A percentile compares a stretch with the other conserved stretches of the same genome.
phyloP scores from a whole-genome alignment of 1,140 invertebrate genomes.

The Drosophila persimilis region DNA sequence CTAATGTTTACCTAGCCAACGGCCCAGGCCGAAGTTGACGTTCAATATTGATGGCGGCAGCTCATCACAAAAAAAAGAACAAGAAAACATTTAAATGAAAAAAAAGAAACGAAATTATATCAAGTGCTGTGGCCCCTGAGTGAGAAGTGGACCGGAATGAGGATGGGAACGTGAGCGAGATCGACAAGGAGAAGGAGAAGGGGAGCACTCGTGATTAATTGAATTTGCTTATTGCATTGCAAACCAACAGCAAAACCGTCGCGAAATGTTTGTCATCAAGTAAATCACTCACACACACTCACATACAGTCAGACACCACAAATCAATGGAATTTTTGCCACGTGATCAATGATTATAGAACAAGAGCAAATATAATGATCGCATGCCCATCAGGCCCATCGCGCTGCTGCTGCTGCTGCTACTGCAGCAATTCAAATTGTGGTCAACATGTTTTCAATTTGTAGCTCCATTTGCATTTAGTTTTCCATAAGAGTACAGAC shows the following conservation, averaged over 20 bases:
- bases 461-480: too few species aligned
- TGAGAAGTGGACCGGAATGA: slow-evolving; percentile 23
- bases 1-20: slow-evolving; percentile 29
- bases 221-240: slow-evolving; percentile 47
- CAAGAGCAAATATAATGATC: too few species aligned
- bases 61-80: slow-evolving; percentile 29
- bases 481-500: slow-evolving; percentile 16
- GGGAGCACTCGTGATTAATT: slow-evolving; percentile 52
- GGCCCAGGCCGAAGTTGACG: slow-evolving; percentile 4
- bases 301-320: slow-evolving; percentile 2
- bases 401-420: too few species aligned
- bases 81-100: too few species aligned
- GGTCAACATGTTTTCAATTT: too few species aligned
- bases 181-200: neutral
- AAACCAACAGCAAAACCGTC: slow-evolving; percentile 18
- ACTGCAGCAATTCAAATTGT: too few species aligned
- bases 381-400: too few species aligned
- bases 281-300: slow-evolving; percentile 12
- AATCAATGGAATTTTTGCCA: neutral
- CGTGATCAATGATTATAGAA: too few species aligned
- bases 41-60: slow-evolving; percentile 11
- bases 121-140: slow-evolving; percentile 29
- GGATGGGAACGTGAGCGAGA: neutral
- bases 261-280: slow-evolving; percentile 34
- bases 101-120: slow-evolving; percentile 32